A percentile compares a stretch with the other conserved stretches of the same genome.
phyloP scores from a whole-genome alignment of 2,797 vertebrate genomes.

The Pelobates cultripes region DNA sequence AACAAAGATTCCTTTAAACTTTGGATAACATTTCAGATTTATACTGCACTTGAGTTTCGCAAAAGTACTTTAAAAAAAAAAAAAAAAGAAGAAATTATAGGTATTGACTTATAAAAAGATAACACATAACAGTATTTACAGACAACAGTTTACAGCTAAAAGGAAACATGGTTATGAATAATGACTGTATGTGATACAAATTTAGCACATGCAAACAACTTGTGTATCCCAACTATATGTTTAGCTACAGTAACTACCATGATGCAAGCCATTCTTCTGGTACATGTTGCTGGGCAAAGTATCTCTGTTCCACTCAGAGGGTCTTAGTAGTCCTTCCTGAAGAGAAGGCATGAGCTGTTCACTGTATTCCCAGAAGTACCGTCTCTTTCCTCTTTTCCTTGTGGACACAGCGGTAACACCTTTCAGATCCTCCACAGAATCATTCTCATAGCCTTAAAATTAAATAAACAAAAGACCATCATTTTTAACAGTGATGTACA shows the following conservation, averaged over 20 bases:
- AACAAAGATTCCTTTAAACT: too few relatives aligned
- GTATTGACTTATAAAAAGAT: too few relatives aligned
- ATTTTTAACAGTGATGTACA: too few relatives aligned
- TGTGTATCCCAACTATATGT: background rate
- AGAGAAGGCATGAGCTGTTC: conserved; percentile 92
- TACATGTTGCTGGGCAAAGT: conserved; percentile 98
- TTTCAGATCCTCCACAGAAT: conserved; percentile 91
- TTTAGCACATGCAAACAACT: too few relatives aligned
- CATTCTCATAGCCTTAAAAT: conserved; percentile 89
- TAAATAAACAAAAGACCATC: conserved; percentile 11
- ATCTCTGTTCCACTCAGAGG: conserved; percentile 93
- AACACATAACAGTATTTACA: too few relatives aligned
- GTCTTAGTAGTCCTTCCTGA: conserved; percentile 92
- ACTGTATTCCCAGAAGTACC: conserved; percentile 99
- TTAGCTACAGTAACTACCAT: conserved; percentile 75
- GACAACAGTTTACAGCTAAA: too few relatives aligned
- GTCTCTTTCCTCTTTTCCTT: conserved; percentile 92
- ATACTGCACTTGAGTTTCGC: too few relatives aligned
- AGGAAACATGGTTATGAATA: too few relatives aligned
- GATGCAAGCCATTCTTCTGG: conserved; percentile 95
- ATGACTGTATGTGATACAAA: too few relatives aligned
- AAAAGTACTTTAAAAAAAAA: too few relatives aligned
- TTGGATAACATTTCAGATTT: too few relatives aligned
- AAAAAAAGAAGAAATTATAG: too few relatives aligned
- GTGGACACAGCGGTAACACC: conserved; percentile 88